These are phyloP conservation scores for Tribolium freemani DNA, from an alignment of 2,888 invertebrate species.

Conservation along the genomic window DNA sequence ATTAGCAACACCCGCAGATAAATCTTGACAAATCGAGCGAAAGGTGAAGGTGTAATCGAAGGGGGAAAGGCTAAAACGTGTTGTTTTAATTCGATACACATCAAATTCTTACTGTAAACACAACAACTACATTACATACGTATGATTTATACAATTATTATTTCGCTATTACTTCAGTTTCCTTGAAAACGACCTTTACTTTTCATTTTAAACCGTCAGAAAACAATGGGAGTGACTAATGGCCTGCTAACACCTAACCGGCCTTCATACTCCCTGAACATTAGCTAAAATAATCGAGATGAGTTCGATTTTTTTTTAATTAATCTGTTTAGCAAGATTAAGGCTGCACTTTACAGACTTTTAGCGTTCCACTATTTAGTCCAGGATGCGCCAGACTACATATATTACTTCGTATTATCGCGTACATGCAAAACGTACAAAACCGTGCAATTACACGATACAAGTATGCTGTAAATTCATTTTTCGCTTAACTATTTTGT, in stretches of 20 bases:
- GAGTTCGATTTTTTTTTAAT: not conserved
- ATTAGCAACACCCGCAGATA: conserved; percentile 41
- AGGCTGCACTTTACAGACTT: too few species aligned
- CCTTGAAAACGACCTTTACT: conserved; percentile 46
- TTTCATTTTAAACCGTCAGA: conserved; percentile 33
- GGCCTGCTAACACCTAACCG: not conserved
- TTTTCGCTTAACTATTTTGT: not conserved
- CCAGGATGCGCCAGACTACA: not conserved
- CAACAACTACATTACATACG: conserved; percentile 29
- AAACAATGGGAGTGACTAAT: conserved; percentile 12
- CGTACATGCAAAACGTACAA: not conserved
- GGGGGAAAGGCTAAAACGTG: conserved; percentile 44
- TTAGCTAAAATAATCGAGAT: too few species aligned
- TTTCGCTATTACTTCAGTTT: conserved; percentile 28
- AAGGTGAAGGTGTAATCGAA: conserved; percentile 45
- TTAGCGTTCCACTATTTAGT: not conserved
- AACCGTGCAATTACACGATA: not conserved
- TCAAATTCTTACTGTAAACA: conserved; percentile 40
- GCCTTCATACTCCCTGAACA: conserved; percentile 9
- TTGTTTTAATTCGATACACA: conserved; percentile 46
- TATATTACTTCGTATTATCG: not conserved
- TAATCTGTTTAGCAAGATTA: conserved; percentile 17
- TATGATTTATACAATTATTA: conserved; percentile 39
- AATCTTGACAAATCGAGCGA: conserved; percentile 44
- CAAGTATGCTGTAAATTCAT: not conserved